Evolutionary conservation across 2,888 invertebrate genomes (phyloP).

Genomic region (Trachelus stipa): DNA sequence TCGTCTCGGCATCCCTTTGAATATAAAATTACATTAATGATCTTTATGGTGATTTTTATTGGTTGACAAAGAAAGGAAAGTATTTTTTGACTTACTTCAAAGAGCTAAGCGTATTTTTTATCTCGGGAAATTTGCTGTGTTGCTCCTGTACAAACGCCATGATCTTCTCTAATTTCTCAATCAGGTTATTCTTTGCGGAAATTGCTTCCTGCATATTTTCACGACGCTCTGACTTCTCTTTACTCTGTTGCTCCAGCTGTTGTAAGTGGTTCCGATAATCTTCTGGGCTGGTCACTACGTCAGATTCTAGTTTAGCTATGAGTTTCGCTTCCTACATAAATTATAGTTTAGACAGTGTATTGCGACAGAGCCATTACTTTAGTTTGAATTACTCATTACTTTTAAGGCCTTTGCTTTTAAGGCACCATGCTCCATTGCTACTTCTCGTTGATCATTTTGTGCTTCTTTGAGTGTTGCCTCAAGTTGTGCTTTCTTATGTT

Average conservation of each 20-base stretch:
- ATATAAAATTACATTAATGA: slow-evolving; percentile 1
- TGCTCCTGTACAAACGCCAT: slow-evolving; percentile 32
- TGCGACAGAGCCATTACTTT: background rate
- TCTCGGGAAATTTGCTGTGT: slow-evolving; percentile 30
- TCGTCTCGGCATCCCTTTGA: slow-evolving; percentile 26
- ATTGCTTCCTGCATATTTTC: slow-evolving; percentile 34
- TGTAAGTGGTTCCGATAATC: slow-evolving; percentile 31
- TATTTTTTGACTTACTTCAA: slow-evolving; percentile 32
- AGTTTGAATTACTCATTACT: slow-evolving; percentile 26
- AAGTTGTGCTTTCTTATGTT: slow-evolving; percentile 18
- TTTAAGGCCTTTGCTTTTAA: slow-evolving; percentile 30
- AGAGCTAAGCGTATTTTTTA: slow-evolving; percentile 27
- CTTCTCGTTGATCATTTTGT: slow-evolving; percentile 30
- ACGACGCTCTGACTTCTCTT: slow-evolving; percentile 35
- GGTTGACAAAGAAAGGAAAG: background rate
- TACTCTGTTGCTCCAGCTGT: slow-evolving; percentile 35
- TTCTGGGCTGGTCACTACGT: slow-evolving; percentile 47
- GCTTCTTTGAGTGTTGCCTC: slow-evolving; percentile 15
- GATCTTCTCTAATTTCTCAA: slow-evolving; percentile 34
- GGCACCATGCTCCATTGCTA: slow-evolving; percentile 22
- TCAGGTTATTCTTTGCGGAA: slow-evolving; percentile 39
- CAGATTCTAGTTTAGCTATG: slow-evolving; percentile 28
- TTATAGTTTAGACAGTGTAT: background rate
- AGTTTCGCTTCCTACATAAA: background rate
- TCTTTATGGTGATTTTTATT: background rate